Base-by-base conservation (phyloP, 2,888 invertebrate species). In the Nomada lathburiana region DNA sequence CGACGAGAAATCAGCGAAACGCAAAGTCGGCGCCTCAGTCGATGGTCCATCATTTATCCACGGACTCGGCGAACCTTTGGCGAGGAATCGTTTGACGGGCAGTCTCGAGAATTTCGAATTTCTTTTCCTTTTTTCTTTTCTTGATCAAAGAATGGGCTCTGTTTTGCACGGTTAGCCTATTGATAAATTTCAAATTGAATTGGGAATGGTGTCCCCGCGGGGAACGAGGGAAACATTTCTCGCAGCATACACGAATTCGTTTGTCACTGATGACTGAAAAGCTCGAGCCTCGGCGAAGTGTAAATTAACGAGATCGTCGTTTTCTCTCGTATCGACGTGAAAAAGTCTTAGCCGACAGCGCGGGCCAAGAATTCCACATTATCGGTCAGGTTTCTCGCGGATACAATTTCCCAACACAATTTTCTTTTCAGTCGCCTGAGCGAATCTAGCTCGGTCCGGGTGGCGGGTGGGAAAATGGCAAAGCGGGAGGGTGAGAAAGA, bases 361-460 rank as follows among this genome's bases (percentile, higher is more conserved):
- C 71, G 63, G 74, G 64, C 64, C 78, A 81, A 80, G 85, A 84
- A 81, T 77, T 86, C 65, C 80, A 77, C 85, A 86, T 89, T 88
- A 89, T 88, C 90, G 86, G 86, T 77, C 76, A 69, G 85, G 82
- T 86, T 87, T 83, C 87, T 83, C 87, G 89, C 84, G 90, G 90
- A 91, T 91, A 92, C 90, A 90, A 92, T 91, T 92, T 91, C 87
- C 87, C 90, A 88, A 90, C 90, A 88, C 89, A 91, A 90, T 92
- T 92, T 92, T 92, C 90, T 91, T 92, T 91, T 89, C 86, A 89
- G 77, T 83, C 86, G 86, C 72, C 78, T 84, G 80, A 81, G 86
- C 86, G 90, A 89, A 86, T 88, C 87, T 83, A 83, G 74, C 81
- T 77, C 84, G 83, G 82, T 53, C 71, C 76, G 87, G 84, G 65